A percentile compares a stretch with the other conserved stretches of the same genome.
Conservation (phyloP, 37 sponge, comb jelly and placozoan genomes). For the Tethya wilhelma region DNA sequence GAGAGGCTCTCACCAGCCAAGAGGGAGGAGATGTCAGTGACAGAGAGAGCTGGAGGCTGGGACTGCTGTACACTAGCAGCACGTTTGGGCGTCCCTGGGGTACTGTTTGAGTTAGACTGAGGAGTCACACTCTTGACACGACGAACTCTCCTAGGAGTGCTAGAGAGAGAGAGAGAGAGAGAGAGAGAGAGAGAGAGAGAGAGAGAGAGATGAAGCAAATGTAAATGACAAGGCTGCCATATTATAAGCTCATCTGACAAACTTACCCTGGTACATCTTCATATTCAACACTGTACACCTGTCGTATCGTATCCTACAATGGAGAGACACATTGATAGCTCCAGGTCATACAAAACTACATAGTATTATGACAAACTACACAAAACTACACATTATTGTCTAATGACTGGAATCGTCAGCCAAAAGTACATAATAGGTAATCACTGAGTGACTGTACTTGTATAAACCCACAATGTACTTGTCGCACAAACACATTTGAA, state of each 20-base stretch:
- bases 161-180: neutral
- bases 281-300: conserved; percentile 67
- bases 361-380: neutral
- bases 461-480: neutral
- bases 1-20: conserved; percentile 1
- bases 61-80: neutral
- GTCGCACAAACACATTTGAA: neutral
- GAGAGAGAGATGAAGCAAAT: neutral
- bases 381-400: neutral
- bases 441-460: neutral
- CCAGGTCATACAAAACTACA: neutral
- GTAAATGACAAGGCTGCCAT: neutral
- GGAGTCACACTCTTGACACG: conserved; percentile 10
- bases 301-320: conserved; percentile 51
- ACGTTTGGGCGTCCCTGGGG: neutral
- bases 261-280: conserved; percentile 16
- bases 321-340: neutral
- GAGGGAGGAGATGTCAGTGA: conserved; percentile 29
- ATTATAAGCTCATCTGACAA: neutral
- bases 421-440: too few relatives aligned
- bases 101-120: neutral
- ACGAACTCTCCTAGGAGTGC: neutral
- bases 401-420: too few relatives aligned
- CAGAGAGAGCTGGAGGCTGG: conserved; percentile 13
- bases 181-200: neutral